Base-by-base conservation (phyloP, 2,113 vertebrate genomes). In the Maccullochella peelii region DNA sequence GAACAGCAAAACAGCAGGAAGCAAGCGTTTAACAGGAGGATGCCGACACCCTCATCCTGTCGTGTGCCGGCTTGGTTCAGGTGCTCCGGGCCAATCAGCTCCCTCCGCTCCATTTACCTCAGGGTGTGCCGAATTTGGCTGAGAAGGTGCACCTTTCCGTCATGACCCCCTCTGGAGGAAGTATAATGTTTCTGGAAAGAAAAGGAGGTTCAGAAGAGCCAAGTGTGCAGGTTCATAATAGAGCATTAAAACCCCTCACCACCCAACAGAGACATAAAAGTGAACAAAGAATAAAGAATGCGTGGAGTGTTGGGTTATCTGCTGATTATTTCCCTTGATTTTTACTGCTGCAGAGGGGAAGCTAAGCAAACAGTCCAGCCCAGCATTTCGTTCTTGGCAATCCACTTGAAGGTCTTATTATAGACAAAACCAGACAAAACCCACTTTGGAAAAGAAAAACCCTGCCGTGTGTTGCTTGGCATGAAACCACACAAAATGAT, bases 1-100 rank as follows among this genome's bases (percentile, higher is more conserved):
- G 80, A 86, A 74, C 50, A 86, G 87, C 95, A 96, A 96, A 95
- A 95, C 93, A 95, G 96, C 91, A 94, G 97, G 97, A 98, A 97
- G 96, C 94, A 93, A 95, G 87, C 88, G 89, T 94, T 95, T 93
- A 94, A 88, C 94, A 85, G 89, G 95, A 96, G 96, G 96, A 96
- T 95, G 95, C 96, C 85, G 82, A 96, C 97, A 95, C 96, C 96
- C 95, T 95, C 96, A 96, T 97, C 96, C 97, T 96, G 97, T 97
- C 97, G 97, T 97, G 97, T 97, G 97, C 96, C 96, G 95, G 92
- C 96, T 77, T 94, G 95, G 95, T 85, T 97, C 97, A 97, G 96
- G 96, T 97, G 96, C 94, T 94, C 91, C 91, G 94, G 94, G 95
- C 95, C 95, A 96, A 96, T 95, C 95, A 95, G 94, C 89, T 89